Conservation (phyloP, 2,797 vertebrate genomes). For the Sebastes reedi region DNA sequence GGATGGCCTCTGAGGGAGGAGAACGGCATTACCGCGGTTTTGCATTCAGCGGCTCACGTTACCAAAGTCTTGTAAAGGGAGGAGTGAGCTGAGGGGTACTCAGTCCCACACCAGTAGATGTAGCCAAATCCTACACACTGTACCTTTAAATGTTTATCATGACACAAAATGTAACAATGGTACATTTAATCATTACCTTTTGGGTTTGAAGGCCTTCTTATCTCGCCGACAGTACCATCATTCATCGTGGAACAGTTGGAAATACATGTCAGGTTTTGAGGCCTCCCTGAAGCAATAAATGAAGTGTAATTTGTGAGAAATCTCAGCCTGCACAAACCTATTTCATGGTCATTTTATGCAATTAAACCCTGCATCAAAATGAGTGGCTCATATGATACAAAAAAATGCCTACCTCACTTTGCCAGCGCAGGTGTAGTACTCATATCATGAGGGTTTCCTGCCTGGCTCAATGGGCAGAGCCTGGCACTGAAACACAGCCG, state of each 20-base stretch:
- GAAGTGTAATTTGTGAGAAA: background rate
- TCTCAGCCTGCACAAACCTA: background rate
- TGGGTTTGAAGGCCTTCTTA: background rate
- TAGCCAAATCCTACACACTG: too few species aligned
- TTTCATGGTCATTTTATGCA: background rate
- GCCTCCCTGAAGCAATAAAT: background rate
- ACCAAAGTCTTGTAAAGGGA: too few species aligned
- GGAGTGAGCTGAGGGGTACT: too few species aligned
- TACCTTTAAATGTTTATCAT: background rate
- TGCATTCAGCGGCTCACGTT: too few species aligned
- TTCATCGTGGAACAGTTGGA: background rate
- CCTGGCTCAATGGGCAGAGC: background rate
- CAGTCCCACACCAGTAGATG: too few species aligned
- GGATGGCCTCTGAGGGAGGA: too few species aligned
- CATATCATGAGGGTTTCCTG: background rate
- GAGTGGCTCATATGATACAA: background rate
- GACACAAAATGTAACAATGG: background rate
- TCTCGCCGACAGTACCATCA: background rate
- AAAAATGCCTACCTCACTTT: background rate
- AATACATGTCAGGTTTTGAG: background rate
- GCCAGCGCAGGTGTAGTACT: background rate
- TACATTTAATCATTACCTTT: background rate
- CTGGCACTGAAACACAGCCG: conserved; percentile 8
- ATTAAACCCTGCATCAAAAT: background rate
- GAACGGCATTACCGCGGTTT: too few species aligned